These are phyloP conservation scores for Heterotis niloticus DNA, from an alignment of 2,113 vertebrate species.

Conservation along the genomic window DNA sequence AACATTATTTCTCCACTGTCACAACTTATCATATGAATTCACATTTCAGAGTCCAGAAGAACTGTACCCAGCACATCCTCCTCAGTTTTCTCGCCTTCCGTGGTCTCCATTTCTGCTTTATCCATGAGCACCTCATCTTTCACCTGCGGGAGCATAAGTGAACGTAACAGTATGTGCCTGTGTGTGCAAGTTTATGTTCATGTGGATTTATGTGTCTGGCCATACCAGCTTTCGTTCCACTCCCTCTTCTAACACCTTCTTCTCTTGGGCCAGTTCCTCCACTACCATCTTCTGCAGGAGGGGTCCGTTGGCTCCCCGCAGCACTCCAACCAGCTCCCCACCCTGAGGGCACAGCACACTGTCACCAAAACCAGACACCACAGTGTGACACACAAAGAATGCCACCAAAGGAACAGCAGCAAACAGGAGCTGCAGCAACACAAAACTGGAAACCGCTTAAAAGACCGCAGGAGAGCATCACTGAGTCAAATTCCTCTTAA, in stretches of 20 bases:
- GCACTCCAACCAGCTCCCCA: slow-evolving; percentile 75
- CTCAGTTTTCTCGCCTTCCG: slow-evolving; percentile 44
- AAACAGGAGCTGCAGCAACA: no score
- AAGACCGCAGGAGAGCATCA: no score
- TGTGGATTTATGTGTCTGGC: background rate
- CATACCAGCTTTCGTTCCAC: slow-evolving; percentile 68
- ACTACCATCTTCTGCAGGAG: slow-evolving; percentile 79
- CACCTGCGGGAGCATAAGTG: slow-evolving; percentile 41
- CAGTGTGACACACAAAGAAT: slow-evolving; percentile 6
- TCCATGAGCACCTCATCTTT: slow-evolving; percentile 52
- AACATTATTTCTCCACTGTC: slow-evolving; percentile 10
- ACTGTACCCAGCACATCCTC: slow-evolving; percentile 60
- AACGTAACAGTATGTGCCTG: background rate
- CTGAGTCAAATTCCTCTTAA: no score
- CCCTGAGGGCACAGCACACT: slow-evolving; percentile 60
- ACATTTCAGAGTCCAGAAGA: background rate
- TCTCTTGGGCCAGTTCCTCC: slow-evolving; percentile 75
- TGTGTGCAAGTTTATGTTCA: background rate
- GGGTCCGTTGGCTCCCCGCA: slow-evolving; percentile 77
- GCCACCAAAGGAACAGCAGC: background rate
- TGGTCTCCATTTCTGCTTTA: slow-evolving; percentile 43
- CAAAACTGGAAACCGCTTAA: no score
- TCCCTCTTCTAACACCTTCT: slow-evolving; percentile 63
- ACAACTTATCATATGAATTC: background rate
- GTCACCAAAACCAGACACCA: background rate